Base-by-base conservation (phyloP, 2,113 vertebrate species). In the Zapus hudsonius region DNA sequence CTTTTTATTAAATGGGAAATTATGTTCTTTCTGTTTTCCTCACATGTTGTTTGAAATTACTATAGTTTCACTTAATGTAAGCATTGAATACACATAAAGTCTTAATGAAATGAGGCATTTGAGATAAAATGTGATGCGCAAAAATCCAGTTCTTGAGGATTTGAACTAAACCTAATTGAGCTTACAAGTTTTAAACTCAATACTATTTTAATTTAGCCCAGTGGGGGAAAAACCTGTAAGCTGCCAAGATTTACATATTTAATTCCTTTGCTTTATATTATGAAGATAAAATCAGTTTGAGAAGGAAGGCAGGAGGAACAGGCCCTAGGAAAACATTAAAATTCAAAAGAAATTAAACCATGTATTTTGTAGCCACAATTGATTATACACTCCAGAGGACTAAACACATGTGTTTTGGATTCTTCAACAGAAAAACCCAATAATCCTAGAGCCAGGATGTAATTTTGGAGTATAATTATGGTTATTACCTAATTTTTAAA, bases 181-280 rank as follows among this genome's bases (percentile, higher is more conserved):
- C 25, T 89, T 92, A 25, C 25, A 89, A 82, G 33, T 93, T 96
- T 90, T 81, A 92, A 96, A 92, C 55, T 86, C 25, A 66, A 29
- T 90, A 63, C 4, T 81, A 25, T 85, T 96, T 95, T 93, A 88
- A 52, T 95, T 87, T 92, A 69, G 42, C 52, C 85, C 27, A 84
- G 70, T n/a, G n/a, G 73, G 81, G 16, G 73, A 84, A 95, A 80
- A 10, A 61, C 31, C 22, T 87, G 16, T 84, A 40, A 92, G 19
- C 38, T 93, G 64, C 79, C 72, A 52, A 97, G 55, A 96, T 95
- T 96, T 95, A 94, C 64, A 67, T 96, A 94, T 92, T 95, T 95
- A 96, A 91, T 88, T 92, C 19, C 8, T 38, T 82, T 90, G 17
- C 55, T 79, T 90, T 91, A 81, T 91, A 89, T 89, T 79, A 75